Base-by-base conservation (phyloP, 2,888 invertebrate genomes). In the Drosophila borborema region DNA sequence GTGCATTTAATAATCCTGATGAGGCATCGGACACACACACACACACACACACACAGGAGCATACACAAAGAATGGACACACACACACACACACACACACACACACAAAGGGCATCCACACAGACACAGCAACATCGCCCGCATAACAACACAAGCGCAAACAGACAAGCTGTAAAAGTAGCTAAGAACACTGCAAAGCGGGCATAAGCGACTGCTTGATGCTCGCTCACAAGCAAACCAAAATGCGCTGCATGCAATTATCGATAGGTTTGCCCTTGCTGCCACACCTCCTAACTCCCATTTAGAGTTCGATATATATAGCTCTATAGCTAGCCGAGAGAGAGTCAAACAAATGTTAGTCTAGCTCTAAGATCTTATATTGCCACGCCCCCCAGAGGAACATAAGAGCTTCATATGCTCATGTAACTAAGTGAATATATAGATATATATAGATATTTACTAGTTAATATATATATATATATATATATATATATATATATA, bases 1-100 rank as follows among this genome's bases (percentile, higher is more conserved):
- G 64, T 66, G 64, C 61, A 61, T 75, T 77, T 64, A 75, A 80
- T 80, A 77, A 71, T 71, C 59, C 76, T 36, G 77, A 75, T 66
- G 80, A 64, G 65, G 63, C 75, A 74, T 48, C 62, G 62, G 46
- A 45, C 38, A n/a, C 18, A 34, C 46, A 43, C 51, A 36, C 3
- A 49, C 9, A 31, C 9, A 7, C 3, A 45, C 12, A 45, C 38
- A 18, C 34, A 38, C 38, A 23, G 23, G 34, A 38, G 43, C 23
- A 62, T 4, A 14, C 9, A 23, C 23, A 7, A 20, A 12, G n/a
- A 62, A 36, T 7, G 40, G 23, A 36, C 3, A 18, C 23, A 56
- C 43, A n/a, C 18, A 38, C 7, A 46, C 20, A 10, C 8, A 38
- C 31, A 38, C 40, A 41, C 14, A 53, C 23, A 16, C 14, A 31